Percentiles rank a stretch among this genome's conserved stretches.
Evolutionary conservation across 92 coral and sea anemone genomes (phyloP).

Genomic region (Siderastrea radians): DNA sequence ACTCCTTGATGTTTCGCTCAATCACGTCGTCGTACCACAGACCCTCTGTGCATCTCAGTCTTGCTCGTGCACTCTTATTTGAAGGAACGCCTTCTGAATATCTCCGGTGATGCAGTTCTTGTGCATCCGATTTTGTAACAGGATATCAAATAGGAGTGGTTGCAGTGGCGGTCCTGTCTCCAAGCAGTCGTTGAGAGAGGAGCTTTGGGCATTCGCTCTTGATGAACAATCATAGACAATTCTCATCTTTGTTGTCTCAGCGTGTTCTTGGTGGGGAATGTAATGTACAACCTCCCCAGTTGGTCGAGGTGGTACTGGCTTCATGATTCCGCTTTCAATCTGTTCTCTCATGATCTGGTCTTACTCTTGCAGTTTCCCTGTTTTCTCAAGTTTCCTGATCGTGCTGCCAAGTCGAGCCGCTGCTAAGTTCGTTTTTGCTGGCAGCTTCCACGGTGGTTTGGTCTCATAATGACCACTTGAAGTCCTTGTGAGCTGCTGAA

Average conservation of each 20-base stretch:
- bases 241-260: constrained; percentile 67
- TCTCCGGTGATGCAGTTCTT: constrained; percentile 49
- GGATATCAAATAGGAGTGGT: constrained; percentile 62
- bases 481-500: constrained; percentile 55
- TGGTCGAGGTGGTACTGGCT: constrained; percentile 50
- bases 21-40: constrained; percentile 47
- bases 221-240: constrained; percentile 77
- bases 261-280: constrained; percentile 66
- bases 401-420: constrained; percentile 65
- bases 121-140: constrained; percentile 42
- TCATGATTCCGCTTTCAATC: constrained; percentile 51
- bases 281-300: constrained; percentile 58
- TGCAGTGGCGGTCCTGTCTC: constrained; percentile 72
- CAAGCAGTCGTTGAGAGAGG: constrained; percentile 67
- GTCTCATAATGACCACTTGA: constrained; percentile 67
- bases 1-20: constrained; percentile 28
- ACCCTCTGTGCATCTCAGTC: constrained; percentile 70
- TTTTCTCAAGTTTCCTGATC: constrained; percentile 58
- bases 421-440: constrained; percentile 63
- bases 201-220: constrained; percentile 30
- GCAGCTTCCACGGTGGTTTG: constrained; percentile 77
- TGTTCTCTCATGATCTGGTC: constrained; percentile 71
- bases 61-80: constrained; percentile 58
- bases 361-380: constrained; percentile 53
- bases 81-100: constrained; percentile 74